These are phyloP conservation scores for Drosophila hamatofila DNA, from an alignment of 2,888 invertebrate species.

Conservation along the genomic window DNA sequence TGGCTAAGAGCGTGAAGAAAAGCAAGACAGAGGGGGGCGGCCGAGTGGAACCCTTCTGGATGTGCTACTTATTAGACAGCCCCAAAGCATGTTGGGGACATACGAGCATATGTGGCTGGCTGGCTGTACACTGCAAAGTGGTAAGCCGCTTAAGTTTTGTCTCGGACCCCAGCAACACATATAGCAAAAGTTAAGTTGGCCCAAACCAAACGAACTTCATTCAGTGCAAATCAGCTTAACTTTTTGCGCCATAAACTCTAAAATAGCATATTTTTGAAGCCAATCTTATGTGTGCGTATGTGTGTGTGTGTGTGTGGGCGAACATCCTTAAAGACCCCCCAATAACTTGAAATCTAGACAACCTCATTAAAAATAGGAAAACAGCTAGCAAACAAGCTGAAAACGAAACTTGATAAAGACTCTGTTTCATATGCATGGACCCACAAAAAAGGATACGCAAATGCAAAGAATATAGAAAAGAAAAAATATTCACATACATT, in stretches of 20 bases:
- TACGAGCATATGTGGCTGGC: slow-evolving; percentile 58
- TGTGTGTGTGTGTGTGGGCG: no score
- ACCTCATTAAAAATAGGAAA: slow-evolving; percentile 66
- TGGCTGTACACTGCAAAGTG: slow-evolving; percentile 44
- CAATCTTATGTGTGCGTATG: slow-evolving; percentile 24
- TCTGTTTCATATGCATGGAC: slow-evolving; percentile 19
- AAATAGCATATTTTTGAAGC: slow-evolving; percentile 55
- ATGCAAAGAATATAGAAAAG: slow-evolving; percentile 25
- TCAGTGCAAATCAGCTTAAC: slow-evolving; percentile 71
- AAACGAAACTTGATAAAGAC: slow-evolving; percentile 59
- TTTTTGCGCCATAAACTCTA: slow-evolving; percentile 66
- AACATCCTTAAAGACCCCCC: slow-evolving; percentile 27
- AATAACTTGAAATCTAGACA: slow-evolving; percentile 57
- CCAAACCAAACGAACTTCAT: slow-evolving; percentile 58
- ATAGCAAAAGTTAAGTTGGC: slow-evolving; percentile 69
- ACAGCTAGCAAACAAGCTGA: slow-evolving; percentile 53
- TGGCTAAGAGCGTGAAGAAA: neutral
- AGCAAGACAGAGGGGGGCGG: neutral
- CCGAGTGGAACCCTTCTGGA: slow-evolving; percentile 24
- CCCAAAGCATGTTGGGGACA: slow-evolving; percentile 28
- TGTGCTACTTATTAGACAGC: slow-evolving; percentile 52
- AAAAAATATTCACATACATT: neutral
- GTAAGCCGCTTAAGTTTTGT: slow-evolving; percentile 75
- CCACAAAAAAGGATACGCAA: slow-evolving; percentile 45
- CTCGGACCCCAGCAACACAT: slow-evolving; percentile 28